Base-by-base conservation (phyloP, 2,888 invertebrate species). In the Epicampocera succincta region DNA sequence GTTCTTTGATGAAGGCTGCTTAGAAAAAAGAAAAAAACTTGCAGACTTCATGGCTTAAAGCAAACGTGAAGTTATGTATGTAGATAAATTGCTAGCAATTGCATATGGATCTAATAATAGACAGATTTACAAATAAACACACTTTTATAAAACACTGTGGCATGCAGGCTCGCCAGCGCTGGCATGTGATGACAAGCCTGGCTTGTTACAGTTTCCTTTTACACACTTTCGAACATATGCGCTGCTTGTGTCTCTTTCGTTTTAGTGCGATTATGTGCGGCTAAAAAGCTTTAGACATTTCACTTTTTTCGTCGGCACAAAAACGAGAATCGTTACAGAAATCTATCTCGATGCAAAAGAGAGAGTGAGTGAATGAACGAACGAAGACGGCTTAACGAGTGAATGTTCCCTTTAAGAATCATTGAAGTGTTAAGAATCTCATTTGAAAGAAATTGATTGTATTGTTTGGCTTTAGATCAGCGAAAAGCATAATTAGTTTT, bases 81-180 rank as follows among this genome's bases (percentile, higher is more conserved):
- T 60, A 82, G 82, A 82, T 82, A 82, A 82, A 82, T 82, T 82
- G 74, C 71, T 69, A 66, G 5, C 52, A 77, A 82, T 82, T 71
- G 74, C 69, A 69, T 65, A 25, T 25, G 5, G 2, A 74, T 11
- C 58, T 69, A 74, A 65, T 60, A 74, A 77, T 74, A 82, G 73
- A 77, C 73, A 74, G 71, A 66, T 60, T 65, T 12, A 44, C 68
- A 63, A 77, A 65, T 56, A 44, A 44, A 52, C 52, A 29, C 17
- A 77, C 17, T 38, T 12, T 33, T 13, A 17, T 66, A 54, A 66
- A 38, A 60, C 12, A 52, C 40, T 75, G 60, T 61, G 60, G 71
- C 46, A 66, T 72, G 46, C 11, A 46, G 11, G 54, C 52, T 54
- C 46, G 33, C 60, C 60, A 68, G 46, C 15, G 63, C 58, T 65